Evolutionary conservation across 2,888 invertebrate genomes (phyloP).

Genomic region (Habrosyne pyritoides): DNA sequence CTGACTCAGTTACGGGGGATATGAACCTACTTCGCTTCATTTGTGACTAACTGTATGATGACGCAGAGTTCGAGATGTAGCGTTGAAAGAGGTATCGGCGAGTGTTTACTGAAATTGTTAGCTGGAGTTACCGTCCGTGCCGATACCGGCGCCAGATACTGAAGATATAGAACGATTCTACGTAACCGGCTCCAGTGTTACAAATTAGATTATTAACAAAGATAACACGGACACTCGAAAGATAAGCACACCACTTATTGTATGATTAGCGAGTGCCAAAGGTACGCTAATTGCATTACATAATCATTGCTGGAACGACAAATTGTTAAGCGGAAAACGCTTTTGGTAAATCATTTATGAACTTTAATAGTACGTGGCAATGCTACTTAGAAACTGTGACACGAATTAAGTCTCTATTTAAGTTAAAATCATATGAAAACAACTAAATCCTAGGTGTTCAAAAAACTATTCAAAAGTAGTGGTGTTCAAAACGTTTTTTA

Average conservation of each 20-base stretch:
- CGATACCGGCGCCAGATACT: not conserved
- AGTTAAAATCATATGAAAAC: too few relatives aligned
- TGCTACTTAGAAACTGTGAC: too few relatives aligned
- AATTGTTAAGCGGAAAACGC: not conserved
- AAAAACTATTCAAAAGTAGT: too few relatives aligned
- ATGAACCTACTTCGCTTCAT: conserved; percentile 29
- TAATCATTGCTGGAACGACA: not conserved
- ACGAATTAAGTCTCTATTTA: too few relatives aligned
- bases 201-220: not conserved
- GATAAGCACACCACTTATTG: not conserved
- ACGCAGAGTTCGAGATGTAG: conserved; percentile 27
- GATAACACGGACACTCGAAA: conserved; percentile 1
- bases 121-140: not conserved
- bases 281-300: conserved; percentile 2
- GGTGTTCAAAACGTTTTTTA: too few relatives aligned
- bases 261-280: not conserved
- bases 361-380: not conserved
- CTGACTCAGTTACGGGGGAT: conserved; percentile 32
- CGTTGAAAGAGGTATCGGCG: conserved; percentile 19
- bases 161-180: not conserved
- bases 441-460: too few relatives aligned
- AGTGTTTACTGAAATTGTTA: conserved; percentile 16
- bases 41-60: conserved; percentile 33
- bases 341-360: not conserved
- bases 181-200: not conserved